Evolutionary conservation across 2,113 vertebrate species (phyloP).

Genomic region (Benitochromis conjunctus): DNA sequence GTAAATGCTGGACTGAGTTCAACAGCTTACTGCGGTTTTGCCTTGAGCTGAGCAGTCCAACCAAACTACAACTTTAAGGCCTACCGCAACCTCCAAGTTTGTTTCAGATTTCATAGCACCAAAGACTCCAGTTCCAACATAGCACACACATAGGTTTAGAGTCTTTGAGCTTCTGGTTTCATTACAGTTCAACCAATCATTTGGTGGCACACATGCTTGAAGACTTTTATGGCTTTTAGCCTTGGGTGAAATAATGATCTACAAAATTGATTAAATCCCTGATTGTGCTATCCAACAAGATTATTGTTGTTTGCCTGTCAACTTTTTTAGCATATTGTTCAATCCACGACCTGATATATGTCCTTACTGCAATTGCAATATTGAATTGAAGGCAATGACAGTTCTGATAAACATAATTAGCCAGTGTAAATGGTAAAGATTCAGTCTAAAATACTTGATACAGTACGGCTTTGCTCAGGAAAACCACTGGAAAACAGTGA

Average conservation of each 20-base stretch:
- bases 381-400: not conserved
- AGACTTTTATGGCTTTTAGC: not conserved
- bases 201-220: not conserved
- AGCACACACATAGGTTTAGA: not conserved
- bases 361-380: not conserved
- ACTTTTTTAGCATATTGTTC: not conserved
- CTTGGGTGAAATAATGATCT: not conserved
- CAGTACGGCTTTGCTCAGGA: not conserved
- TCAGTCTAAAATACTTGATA: too few species aligned
- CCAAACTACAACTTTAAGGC: slow-evolving; percentile 1
- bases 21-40: not conserved
- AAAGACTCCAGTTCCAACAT: not conserved
- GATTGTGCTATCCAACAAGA: not conserved
- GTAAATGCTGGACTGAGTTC: slow-evolving; percentile 38
- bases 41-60: not conserved
- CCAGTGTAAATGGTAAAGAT: too few species aligned
- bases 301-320: not conserved
- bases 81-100: not conserved
- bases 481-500: not conserved
- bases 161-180: not conserved
- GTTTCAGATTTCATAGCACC: not conserved
- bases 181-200: not conserved
- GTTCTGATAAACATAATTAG: too few species aligned
- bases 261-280: not conserved
- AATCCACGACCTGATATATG: not conserved